Conservation (phyloP, 2,797 vertebrate genomes). For the Pogonophryne albipinna region DNA sequence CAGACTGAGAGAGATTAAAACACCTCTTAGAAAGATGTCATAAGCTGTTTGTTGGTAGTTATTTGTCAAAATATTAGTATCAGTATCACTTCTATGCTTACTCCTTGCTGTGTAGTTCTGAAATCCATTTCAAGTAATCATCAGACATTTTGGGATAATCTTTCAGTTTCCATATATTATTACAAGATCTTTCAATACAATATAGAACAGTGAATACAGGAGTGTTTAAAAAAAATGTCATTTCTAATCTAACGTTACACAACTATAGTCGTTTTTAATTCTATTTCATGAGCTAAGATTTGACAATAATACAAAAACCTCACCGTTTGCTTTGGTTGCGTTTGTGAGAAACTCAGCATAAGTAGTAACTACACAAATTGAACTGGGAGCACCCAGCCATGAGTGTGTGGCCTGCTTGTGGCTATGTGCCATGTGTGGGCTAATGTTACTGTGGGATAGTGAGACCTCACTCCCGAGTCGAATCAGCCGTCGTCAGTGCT, state of each 20-base stretch:
- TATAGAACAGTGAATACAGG: not conserved
- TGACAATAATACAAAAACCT: slow-evolving; percentile 13
- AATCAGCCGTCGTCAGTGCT: slow-evolving; percentile 45
- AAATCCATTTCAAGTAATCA: not conserved
- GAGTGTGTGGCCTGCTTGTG: slow-evolving; percentile 56
- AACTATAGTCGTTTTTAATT: slow-evolving; percentile 9
- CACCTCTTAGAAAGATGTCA: slow-evolving; percentile 1
- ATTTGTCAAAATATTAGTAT: not conserved
- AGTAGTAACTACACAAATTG: slow-evolving; percentile 52
- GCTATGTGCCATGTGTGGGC: slow-evolving; percentile 61
- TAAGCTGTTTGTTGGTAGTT: not conserved
- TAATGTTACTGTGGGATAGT: slow-evolving; percentile 57
- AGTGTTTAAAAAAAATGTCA: not conserved
- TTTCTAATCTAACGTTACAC: not conserved
- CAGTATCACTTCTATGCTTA: not conserved
- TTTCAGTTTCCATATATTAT: not conserved
- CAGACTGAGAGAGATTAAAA: slow-evolving; percentile 38
- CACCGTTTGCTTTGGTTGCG: slow-evolving; percentile 23
- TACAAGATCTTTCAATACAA: slow-evolving; percentile 9
- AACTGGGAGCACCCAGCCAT: slow-evolving; percentile 38
- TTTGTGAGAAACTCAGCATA: slow-evolving; percentile 24
- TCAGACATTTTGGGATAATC: slow-evolving; percentile 9
- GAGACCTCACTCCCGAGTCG: slow-evolving; percentile 55
- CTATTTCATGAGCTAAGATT: slow-evolving; percentile 19
- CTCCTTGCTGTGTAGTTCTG: slow-evolving; percentile 11